Base-by-base conservation (phyloP, 2,888 invertebrate species). In the Andrena trimmerana region DNA sequence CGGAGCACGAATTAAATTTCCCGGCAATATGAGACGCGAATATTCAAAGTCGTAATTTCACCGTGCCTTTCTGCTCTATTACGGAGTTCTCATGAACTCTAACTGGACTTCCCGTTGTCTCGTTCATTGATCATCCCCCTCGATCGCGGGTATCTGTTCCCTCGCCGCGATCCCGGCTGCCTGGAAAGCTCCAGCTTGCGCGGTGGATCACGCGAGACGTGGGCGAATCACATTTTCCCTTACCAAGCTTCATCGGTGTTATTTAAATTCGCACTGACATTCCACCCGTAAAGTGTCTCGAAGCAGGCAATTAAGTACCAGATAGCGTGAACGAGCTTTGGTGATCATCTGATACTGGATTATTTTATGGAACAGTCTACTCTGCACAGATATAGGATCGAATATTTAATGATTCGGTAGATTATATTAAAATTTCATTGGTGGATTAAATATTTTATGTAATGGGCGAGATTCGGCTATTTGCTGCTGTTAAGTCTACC, bases 1-100 rank as follows among this genome's bases (percentile, higher is more conserved):
- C 67, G 33, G 69, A 48, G 81, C 84, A 87, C 84, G 85, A 88
- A 90, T 91, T 86, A 90, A 89, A 85, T 89, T 88, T 86, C 89
- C 81, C 86, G 66, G 92, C 90, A 90, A 92, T 89, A 89, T 89
- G 90, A 92, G 90, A 91, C 90, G 89, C 73, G 83, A 87, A 89
- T 88, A 86, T 81, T 86, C 91, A 88, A 90, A 88, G 88, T 90
- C 90, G 89, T 91, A 91, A 91, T 90, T 91, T 86, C 73, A 81
- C 73, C 69, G 83, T 86, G 85, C 83, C 81, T 73, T 83, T 88
- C 87, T 86, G 86, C 88, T 87, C 89, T 81, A 90, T 91, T 88
- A 87, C 84, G 79, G 81, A 84, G 87, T 80, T 80, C 81, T 80
- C 80, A 67, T 66, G 80, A 80, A 80, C 81, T 88, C 89, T 91